Conservation (phyloP, 64 coral and sea anemone genomes). For the Dendrophyllia cribrosa region DNA sequence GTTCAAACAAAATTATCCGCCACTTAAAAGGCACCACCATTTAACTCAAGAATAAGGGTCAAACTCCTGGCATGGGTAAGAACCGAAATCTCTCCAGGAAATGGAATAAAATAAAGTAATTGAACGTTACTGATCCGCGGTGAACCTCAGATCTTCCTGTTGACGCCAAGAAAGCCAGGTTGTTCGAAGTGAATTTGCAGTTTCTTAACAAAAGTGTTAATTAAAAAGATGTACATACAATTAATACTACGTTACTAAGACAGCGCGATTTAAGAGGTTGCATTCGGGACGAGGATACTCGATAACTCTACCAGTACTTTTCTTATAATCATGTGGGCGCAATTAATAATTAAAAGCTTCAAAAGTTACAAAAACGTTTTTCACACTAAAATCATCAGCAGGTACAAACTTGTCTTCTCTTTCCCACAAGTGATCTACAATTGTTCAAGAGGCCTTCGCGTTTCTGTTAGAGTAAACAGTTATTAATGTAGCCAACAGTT, state of each 20-base stretch:
- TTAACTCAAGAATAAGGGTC: too few relatives aligned
- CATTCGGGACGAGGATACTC: background rate
- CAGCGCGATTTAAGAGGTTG: background rate
- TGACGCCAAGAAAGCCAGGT: background rate
- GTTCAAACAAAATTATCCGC: too few relatives aligned
- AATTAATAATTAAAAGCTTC: conserved; percentile 18
- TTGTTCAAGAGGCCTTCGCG: background rate
- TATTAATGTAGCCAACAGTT: too few relatives aligned
- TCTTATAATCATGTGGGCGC: background rate
- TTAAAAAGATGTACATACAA: background rate
- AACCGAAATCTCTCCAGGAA: too few relatives aligned
- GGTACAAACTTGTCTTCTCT: background rate
- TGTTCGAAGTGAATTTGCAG: background rate
- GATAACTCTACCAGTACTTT: background rate
- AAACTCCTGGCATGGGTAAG: too few relatives aligned
- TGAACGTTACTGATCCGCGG: too few relatives aligned
- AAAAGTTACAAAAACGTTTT: conserved; percentile 41
- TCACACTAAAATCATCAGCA: background rate
- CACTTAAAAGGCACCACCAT: too few relatives aligned
- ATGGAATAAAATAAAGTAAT: too few relatives aligned
- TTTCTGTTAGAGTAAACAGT: too few relatives aligned
- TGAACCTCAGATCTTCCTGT: too few relatives aligned
- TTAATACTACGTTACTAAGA: background rate
- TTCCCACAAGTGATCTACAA: background rate
- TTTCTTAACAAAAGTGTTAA: background rate